These are phyloP conservation scores for Uria aalge DNA, from an alignment of 2,113 vertebrate species.

Conservation along the genomic window DNA sequence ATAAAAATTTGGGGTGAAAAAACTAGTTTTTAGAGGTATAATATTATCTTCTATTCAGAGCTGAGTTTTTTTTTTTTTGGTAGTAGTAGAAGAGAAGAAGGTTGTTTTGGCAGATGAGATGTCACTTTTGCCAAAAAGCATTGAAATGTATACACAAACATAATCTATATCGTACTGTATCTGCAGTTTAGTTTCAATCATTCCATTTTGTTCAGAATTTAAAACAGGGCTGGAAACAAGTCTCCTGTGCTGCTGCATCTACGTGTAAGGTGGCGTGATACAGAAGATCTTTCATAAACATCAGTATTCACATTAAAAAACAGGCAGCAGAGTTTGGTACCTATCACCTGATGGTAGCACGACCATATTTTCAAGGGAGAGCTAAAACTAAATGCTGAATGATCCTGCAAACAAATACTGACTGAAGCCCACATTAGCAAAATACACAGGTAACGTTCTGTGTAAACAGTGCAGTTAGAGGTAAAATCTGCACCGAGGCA, in stretches of 20 bases:
- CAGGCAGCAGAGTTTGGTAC: background rate
- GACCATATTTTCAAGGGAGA: background rate
- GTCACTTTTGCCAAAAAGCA: background rate
- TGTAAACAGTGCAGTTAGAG: background rate
- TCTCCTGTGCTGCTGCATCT: background rate
- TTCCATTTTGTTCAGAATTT: background rate
- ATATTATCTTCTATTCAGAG: background rate
- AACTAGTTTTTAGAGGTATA: background rate
- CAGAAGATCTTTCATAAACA: background rate
- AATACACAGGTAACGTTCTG: background rate
- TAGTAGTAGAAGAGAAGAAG: background rate
- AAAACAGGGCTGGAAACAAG: background rate
- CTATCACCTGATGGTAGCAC: background rate
- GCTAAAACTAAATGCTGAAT: background rate
- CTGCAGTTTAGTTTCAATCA: background rate
- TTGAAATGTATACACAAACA: background rate
- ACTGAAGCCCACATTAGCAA: background rate
- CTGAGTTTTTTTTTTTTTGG: background rate
- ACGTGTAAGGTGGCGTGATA: accelerated
- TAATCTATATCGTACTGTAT: background rate
- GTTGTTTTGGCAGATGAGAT: background rate
- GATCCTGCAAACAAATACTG: background rate
- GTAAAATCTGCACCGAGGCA: background rate
- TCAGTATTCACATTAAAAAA: background rate
- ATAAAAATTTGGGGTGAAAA: background rate